Base-by-base conservation (phyloP, 2,113 vertebrate species). In the Climacteris rufus region DNA sequence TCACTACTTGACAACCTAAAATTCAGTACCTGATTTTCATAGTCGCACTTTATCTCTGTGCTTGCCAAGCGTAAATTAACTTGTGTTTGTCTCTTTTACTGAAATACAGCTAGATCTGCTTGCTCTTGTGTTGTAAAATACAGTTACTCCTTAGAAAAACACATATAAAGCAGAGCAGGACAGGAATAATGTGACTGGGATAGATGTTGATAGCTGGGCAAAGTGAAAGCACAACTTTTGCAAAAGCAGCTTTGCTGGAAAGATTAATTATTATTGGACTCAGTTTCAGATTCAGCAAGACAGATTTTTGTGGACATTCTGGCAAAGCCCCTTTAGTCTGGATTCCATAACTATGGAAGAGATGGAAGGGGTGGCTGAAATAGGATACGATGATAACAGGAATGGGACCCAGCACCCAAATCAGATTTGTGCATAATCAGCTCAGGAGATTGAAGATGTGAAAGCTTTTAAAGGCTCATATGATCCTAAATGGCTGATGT, bases 401-500 rank as follows among this genome's bases (percentile, higher is more conserved):
- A 83, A 49, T 2, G 5, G 93, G 66, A 96, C 45, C 66, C 87
- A 92, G 91, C 52, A 54, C 53, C 84, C 77, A 95, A 90, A 94
- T 89, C 81, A 63, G 92, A 75, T 93, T 86, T 90, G 84, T n/a
- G 66, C 59, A 54, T 83, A 49, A 93, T 81, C 71, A 65, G 64
- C 78, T 78, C 12, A 1, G 75, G 56, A 2, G 0, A 60, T 3
- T 44, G 52, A 50, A 74, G 87, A 24, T 40, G 24, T 72, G 78
- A 84, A 82, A 94, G 70, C 92, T 95, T 83, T 91, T 80, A 96
- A 75, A 93, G 56, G 50, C 52, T 93, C 52, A 28, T 37, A 7
- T 70, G 45, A 28, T 95, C 65, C 84, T 60, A 52, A 84, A 71
- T 57, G 35, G 56, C 39, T 60, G 78, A 85, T 71, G 45, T 83